Percentiles rank a stretch among this genome's conserved stretches.
These are phyloP conservation scores for Corythucha ciliata DNA, from an alignment of 2,888 invertebrate species.

Conservation along the genomic window DNA sequence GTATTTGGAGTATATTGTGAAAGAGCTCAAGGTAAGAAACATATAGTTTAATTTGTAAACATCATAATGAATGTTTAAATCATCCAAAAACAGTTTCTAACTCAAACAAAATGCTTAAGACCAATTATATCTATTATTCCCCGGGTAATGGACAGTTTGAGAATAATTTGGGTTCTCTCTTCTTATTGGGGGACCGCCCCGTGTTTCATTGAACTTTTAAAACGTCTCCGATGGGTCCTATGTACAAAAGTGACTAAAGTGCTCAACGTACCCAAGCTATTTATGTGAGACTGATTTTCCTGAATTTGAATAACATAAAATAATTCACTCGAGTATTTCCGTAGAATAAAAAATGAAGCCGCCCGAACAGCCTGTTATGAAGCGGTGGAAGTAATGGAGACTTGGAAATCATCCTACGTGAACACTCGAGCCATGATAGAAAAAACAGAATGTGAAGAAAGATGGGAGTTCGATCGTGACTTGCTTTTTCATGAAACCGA, in stretches of 20 bases:
- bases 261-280: constrained; percentile 61
- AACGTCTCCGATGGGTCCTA: constrained; percentile 73
- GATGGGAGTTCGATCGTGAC: constrained; percentile 87
- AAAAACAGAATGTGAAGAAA: constrained; percentile 67
- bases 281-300: constrained; percentile 52
- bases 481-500: constrained; percentile 74
- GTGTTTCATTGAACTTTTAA: constrained; percentile 73
- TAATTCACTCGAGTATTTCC: constrained; percentile 15
- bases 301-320: constrained; percentile 25
- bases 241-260: constrained; percentile 63
- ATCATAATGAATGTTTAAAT: background rate
- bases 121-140: constrained; percentile 65
- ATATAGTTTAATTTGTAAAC: too few species aligned
- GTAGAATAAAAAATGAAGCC: constrained; percentile 7
- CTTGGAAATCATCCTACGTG: constrained; percentile 67
- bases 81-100: constrained; percentile 39
- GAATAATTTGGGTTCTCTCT: constrained; percentile 87
- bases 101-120: constrained; percentile 49
- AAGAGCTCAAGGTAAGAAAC: constrained; percentile 19
- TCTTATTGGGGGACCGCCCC: constrained; percentile 75
- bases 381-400: constrained; percentile 58
- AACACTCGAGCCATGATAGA: constrained; percentile 76
- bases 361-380: constrained; percentile 39
- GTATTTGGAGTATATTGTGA: constrained; percentile 14
- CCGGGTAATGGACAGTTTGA: constrained; percentile 69